phyloP scores from a whole-genome alignment of 1,140 invertebrate species.

The Rhyzopertha dominica region DNA sequence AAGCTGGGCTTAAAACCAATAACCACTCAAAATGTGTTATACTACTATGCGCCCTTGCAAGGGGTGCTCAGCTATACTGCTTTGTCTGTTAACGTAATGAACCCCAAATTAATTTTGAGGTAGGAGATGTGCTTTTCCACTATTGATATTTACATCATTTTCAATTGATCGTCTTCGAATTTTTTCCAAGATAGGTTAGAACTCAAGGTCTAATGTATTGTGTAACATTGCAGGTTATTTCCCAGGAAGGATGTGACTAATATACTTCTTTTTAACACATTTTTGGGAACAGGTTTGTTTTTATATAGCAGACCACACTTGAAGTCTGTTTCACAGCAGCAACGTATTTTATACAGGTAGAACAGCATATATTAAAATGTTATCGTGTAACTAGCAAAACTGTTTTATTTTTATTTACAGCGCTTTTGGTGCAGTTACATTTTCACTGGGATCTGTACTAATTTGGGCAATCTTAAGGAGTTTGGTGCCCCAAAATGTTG shows the following conservation, averaged over 20 bases:
- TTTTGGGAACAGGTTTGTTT: slow-evolving; percentile 58
- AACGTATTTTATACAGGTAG: slow-evolving; percentile 54
- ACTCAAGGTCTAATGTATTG: not conserved
- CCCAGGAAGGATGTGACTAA: slow-evolving; percentile 56
- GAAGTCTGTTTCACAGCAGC: slow-evolving; percentile 42
- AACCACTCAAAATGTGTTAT: slow-evolving; percentile 53
- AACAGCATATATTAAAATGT: no score
- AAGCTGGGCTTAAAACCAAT: slow-evolving; percentile 55
- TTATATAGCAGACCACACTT: slow-evolving; percentile 59
- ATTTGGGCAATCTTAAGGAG: slow-evolving; percentile 66
- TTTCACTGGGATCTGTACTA: slow-evolving; percentile 68
- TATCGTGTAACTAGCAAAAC: not conserved
- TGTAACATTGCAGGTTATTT: slow-evolving; percentile 51
- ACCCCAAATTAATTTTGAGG: slow-evolving; percentile 56
- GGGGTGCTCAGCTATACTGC: slow-evolving; percentile 57
- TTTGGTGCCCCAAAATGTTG: slow-evolving; percentile 57
- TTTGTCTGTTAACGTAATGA: slow-evolving; percentile 63
- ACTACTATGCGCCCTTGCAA: slow-evolving; percentile 58
- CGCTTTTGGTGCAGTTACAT: slow-evolving; percentile 58
- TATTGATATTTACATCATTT: no score
- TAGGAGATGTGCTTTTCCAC: no score
- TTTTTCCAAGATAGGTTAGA: not conserved
- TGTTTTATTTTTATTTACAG: slow-evolving; percentile 44
- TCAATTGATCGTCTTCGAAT: no score
- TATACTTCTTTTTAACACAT: slow-evolving; percentile 51